Evolutionary conservation across 2,888 invertebrate species (phyloP), one percentile per base, ranked within the genome.

Genomic region (Lycia hirtaria): DNA sequence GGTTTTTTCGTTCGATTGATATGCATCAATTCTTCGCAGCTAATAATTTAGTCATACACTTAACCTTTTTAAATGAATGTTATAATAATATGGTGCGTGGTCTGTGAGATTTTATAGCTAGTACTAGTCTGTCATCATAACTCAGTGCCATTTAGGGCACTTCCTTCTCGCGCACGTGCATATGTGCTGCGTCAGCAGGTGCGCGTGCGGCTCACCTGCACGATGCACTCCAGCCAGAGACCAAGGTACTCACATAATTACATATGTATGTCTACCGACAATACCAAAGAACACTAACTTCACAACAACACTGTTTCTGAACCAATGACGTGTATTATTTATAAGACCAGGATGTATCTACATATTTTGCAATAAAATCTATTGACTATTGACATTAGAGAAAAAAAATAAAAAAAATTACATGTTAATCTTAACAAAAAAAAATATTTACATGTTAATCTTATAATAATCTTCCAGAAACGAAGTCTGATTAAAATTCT

Each of bases 121-220:
- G 41, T 56, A 28, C 50, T n/a, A n/a, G n/a, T n/a, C n/a, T n/a
- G n/a, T n/a, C 49, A 49, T 44, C 50, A 55, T 63, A 49, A 57
- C 51, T 67, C 59, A 60, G 28, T 62, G 44, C 65, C 61, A 55
- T 62, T 47, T 66, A 63, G 61, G 61, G 64, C 57, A 56, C 62
- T 68, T 68, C 68, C 66, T 68, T 44, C 12, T 43, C 43, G 38
- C 56, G 63, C 61, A 64, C 66, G 66, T 68, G 66, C 63, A 62
- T 54, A 60, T 62, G 59, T 30, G 64, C 62, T 15, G n/a, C 43
- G 56, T 62, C 60, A 64, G 65, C 68, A 67, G 67, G 67, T 67
- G 66, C 44, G 66, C 49, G 24, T 19, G 47, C 22, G 35, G 38
- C 56, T 54, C 68, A 68, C 62, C 68, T 68, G 67, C 64, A 43